A percentile compares a stretch with the other conserved stretches of the same genome.
phyloP scores from a whole-genome alignment of 1,140 invertebrate species.

The Eulimnadia texana region DNA sequence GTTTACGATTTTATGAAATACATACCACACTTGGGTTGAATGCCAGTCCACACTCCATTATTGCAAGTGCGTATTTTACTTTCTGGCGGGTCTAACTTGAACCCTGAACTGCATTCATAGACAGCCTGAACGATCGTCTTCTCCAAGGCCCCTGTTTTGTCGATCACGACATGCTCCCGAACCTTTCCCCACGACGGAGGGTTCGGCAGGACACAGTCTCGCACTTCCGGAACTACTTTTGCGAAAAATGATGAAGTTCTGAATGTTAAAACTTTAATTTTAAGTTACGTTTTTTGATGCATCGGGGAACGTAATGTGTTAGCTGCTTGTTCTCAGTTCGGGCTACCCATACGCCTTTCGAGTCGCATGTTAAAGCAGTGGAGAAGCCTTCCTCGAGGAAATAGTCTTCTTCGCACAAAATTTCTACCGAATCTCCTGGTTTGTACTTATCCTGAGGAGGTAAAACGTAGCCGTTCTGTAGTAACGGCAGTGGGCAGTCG shows the following conservation, averaged over 20 bases:
- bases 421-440: background rate
- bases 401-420: background rate
- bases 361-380: too few species aligned
- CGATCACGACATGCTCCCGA: background rate
- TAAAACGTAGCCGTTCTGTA: background rate
- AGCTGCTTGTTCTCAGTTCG: too few species aligned
- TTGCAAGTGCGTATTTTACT: background rate
- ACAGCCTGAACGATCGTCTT: background rate
- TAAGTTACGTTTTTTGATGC: too few species aligned
- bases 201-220: background rate
- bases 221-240: too few species aligned
- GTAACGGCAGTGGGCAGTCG: background rate
- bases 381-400: background rate
- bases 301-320: too few species aligned
- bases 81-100: slow-evolving; percentile 2
- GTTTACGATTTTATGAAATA: too few species aligned
- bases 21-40: slow-evolving; percentile 7
- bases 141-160: background rate
- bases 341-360: too few species aligned
- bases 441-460: background rate
- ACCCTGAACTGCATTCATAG: background rate
- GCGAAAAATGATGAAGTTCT: too few species aligned
- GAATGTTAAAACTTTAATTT: too few species aligned
- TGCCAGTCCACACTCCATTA: slow-evolving; percentile 1
- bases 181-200: background rate